Evolutionary conservation across 1,140 invertebrate species (phyloP), one percentile per base, ranked within the genome.

Genomic region (Aphelenchoides fujianensis): DNA sequence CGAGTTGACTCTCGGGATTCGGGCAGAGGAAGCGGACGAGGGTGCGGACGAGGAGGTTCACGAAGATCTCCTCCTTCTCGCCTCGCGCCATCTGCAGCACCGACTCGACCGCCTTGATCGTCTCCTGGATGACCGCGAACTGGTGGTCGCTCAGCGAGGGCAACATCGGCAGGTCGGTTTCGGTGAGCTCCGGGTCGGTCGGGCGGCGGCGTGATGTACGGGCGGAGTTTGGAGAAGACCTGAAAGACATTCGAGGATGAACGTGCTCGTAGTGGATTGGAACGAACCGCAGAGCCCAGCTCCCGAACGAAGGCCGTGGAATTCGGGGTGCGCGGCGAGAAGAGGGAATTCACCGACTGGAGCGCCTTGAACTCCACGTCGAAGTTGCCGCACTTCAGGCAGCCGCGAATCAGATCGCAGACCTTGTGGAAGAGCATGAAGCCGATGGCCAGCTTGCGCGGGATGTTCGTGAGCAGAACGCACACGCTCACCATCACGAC

Each of bases 391-490:
- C 90, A 91, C 81, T 93, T 90, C 72, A 96, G 89, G 77, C 92
- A 91, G 75, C 92, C 91, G 59, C 91, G 88, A 83, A 95, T 94
- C 75, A 95, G 90, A 87, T 96, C 94, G 74, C 96, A 92, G 81
- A 92, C 93, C 1, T 93, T 93, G 86, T 92, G 93, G 83, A 93
- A 91, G 32, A 97, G 85, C 79, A 92, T 91, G 1, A 91, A 90
- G 5, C 90, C 89, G 36, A 88, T 87, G 7, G 91, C 89, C 7
- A 94, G 90, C 71, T 90, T 88, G 2, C 90, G 87, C 0, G 91
- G 90, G 9, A 91, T 90, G 78, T 92, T 90, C 3, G 92, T 88
- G 57, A 95, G 89, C 80, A 97, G 91, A 1, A 94, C 91, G 12
- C 91, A 90, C 76, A 96, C 91, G 0, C 91, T 90, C 63, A 92